Base-by-base conservation (phyloP, 2,113 vertebrate species). In the Gymnorhina tibicen region DNA sequence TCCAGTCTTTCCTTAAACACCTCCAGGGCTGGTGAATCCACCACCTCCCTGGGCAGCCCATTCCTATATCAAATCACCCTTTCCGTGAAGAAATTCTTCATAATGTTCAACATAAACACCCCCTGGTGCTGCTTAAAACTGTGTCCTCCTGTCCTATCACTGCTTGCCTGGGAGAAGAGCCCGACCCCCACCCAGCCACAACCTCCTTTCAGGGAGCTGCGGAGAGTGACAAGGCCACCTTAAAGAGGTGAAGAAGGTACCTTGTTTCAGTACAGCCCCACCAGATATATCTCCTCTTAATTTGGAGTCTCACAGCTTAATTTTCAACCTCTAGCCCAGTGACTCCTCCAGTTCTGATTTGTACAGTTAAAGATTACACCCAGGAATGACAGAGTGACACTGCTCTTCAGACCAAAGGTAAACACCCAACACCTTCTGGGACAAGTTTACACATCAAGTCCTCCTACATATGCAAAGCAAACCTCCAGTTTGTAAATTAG, bases 111-210 rank as follows among this genome's bases (percentile, higher is more conserved):
- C 22, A 69, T 13, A 46, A 87, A 46, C 33, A 69, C 8, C 10
- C 15, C 23, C 10, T 24, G 19, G 23, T 70, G 39, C 47, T 69
- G 39, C 23, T 33, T 30, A 28, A 44, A 8, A 8, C 28, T 50
- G 7, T 32, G 17, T 60, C 33, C 21, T 60, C 44, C 39, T 28
- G 18, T 60, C 46, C 53, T 50, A 8, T 7, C 0, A 0, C 15
- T 47, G 50, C 19, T 19, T 68, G 37, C 53, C 32, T 19, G 15
- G 28, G 23, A 53, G 28, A 77, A 60, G 73, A 78, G 39, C 39
- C 27, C 0, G 3, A 33, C 8, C 15, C 11, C 6, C 15, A 16
- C 14, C 14, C 0, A 1, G 33, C 33, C 19, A 77, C 39, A 33
- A 7, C 23, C 28, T 69, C 28, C 46, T 28, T 60, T 62, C 63